A percentile compares a stretch with the other conserved stretches of the same genome.
phyloP scores from a whole-genome alignment of 2,888 invertebrate species.

The Caenorhabditis angaria region DNA sequence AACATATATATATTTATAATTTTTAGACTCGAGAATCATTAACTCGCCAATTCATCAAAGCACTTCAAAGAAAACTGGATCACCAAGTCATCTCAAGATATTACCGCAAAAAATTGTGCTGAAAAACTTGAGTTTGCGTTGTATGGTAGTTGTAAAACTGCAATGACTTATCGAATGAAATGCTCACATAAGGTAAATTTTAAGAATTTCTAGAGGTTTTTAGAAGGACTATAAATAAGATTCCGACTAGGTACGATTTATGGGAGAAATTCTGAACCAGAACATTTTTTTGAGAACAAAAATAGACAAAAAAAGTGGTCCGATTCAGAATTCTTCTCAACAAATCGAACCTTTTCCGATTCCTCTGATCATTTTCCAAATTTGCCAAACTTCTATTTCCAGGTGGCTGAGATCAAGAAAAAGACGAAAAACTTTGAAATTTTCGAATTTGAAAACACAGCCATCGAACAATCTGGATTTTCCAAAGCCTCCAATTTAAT shows the following conservation, averaged over 20 bases:
- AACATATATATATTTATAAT: background rate
- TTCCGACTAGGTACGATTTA: background rate
- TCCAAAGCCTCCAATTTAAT: constrained; percentile 19
- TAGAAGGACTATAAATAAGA: background rate
- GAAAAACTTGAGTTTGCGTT: constrained; percentile 46
- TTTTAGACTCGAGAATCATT: constrained; percentile 46
- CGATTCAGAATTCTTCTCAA: too few relatives aligned
- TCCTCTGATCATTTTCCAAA: too few relatives aligned
- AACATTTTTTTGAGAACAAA: too few relatives aligned
- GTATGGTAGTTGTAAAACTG: constrained; percentile 42
- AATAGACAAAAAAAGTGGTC: too few relatives aligned
- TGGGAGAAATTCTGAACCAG: too few relatives aligned
- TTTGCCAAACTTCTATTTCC: constrained; percentile 12
- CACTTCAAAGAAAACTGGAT: constrained; percentile 47
- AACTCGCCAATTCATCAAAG: constrained; percentile 30
- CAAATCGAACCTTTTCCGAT: too few relatives aligned
- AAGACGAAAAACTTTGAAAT: constrained; percentile 17
- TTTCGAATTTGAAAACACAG: constrained; percentile 24
- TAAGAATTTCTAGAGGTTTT: background rate
- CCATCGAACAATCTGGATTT: constrained; percentile 31
- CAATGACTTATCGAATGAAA: constrained; percentile 52
- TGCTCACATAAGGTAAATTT: constrained; percentile 44
- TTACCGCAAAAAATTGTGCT: constrained; percentile 26
- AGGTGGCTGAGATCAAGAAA: constrained; percentile 50
- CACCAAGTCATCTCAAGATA: constrained; percentile 7